phyloP scores from a whole-genome alignment of 1,140 invertebrate species.

The Neodiprion virginianus region DNA sequence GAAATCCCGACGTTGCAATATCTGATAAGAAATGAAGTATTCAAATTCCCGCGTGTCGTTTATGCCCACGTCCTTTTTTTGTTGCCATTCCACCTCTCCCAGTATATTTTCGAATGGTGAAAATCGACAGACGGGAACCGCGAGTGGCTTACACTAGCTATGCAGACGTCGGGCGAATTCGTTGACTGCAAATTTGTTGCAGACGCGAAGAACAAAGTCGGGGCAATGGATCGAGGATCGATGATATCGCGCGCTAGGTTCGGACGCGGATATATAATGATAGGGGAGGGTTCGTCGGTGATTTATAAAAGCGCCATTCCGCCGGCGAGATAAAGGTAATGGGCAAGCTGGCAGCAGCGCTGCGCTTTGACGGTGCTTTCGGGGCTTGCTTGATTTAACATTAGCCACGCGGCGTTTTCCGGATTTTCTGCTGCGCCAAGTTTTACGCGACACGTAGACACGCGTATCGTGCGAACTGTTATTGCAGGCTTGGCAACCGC shows the following conservation, averaged over 20 bases:
- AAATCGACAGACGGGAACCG: too few relatives aligned
- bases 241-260: constrained; percentile 27
- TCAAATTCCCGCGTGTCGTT: too few relatives aligned
- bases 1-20: too few relatives aligned
- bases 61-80: too few relatives aligned
- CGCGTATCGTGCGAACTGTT: neutral
- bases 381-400: too few relatives aligned
- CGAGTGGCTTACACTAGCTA: too few relatives aligned
- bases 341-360: neutral
- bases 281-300: constrained; percentile 29
- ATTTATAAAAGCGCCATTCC: constrained; percentile 42
- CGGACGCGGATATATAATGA: constrained; percentile 31
- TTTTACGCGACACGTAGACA: neutral
- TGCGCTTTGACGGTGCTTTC: neutral
- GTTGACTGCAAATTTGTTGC: too few relatives aligned
- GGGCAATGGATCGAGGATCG: neutral
- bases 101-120: too few relatives aligned
- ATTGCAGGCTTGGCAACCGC: neutral
- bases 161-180: too few relatives aligned
- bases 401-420: too few relatives aligned
- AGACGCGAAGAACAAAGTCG: neutral
- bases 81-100: too few relatives aligned
- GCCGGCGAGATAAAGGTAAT: constrained; percentile 24
- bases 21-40: too few relatives aligned
- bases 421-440: neutral